Base-by-base conservation (phyloP, 2,797 vertebrate species). In the Rhabdophis nuchalis region DNA sequence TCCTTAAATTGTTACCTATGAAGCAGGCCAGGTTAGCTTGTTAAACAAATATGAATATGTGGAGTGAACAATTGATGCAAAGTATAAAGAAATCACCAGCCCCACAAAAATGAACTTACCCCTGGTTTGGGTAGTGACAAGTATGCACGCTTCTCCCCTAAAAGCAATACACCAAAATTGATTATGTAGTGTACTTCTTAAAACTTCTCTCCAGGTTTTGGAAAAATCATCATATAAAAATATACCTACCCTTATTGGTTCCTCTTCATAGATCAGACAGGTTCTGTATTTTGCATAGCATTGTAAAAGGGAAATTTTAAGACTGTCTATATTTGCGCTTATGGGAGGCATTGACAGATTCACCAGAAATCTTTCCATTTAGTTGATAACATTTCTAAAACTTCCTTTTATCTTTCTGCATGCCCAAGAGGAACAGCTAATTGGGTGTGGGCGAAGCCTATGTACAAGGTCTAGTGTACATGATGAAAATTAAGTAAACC, bases 121-220 rank as follows among this genome's bases (percentile, higher is more conserved):
- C 98, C 98, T 52, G 98, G 98, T 97, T 98, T 98, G 90, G 99
- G 99, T 94, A 99, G 98, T 53, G 99, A 99, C 92, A 99, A 96
- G 97, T 99, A 99, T 60, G 98, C 97, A 96, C 98, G 98, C 97
- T 99, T 99, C 98, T 99, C 99, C 97, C 99, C 99, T 99, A 96
- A 64, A 96, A 98, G 95, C 93, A 97, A 98, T 93, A 98, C 60
- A 97, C 25, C 86, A 90, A 97, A 92, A 90, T 95, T 94, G 91
- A 95, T 52, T 56, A 41, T 91, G 20, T 56, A 88, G 90, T 82
- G 86, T 25, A 89, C 86, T 93, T 96, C 89, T 89, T 77, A 87
- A 87, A 72, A 72, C 88, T 58, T 41, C 18, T 93, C 95, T 85
- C 57, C 91, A 53, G 56, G 93, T 27, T 90, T 91, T 93, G 90